Evolutionary conservation across 2,888 invertebrate genomes (phyloP).

Genomic region (Arctia plantaginis): DNA sequence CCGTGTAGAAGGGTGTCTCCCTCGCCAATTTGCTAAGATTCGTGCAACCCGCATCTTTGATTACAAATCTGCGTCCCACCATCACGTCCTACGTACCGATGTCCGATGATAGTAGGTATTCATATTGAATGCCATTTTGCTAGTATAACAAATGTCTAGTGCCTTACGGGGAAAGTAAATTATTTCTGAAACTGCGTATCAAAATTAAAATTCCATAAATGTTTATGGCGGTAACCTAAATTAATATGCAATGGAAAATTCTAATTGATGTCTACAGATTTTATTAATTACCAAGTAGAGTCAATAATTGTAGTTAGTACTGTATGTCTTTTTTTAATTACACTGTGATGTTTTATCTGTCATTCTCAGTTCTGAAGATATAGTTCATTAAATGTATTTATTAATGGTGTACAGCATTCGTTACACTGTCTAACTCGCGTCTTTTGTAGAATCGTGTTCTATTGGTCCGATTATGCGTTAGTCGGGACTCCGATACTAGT

Average conservation of each 20-base stretch:
- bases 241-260: too few species aligned
- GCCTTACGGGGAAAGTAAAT: neutral
- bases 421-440: too few species aligned
- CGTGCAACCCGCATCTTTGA: slow-evolving; percentile 84
- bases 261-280: too few species aligned
- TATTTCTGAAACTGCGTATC: neutral
- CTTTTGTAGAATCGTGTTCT: neutral
- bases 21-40: slow-evolving; percentile 84
- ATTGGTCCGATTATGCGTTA: neutral
- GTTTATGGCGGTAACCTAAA: too few species aligned
- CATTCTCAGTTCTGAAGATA: too few species aligned
- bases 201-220: too few species aligned
- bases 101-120: slow-evolving; percentile 9
- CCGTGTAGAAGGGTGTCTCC: slow-evolving; percentile 65
- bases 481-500: neutral
- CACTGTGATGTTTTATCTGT: too few species aligned
- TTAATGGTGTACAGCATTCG: too few species aligned
- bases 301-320: too few species aligned
- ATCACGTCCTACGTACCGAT: slow-evolving; percentile 10
- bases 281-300: too few species aligned
- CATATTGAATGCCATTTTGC: slow-evolving; percentile 18
- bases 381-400: too few species aligned
- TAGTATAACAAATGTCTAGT: neutral
- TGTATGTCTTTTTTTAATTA: too few species aligned
- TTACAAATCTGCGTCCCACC: slow-evolving; percentile 71